Percentiles rank a stretch among this genome's conserved stretches.
These are phyloP conservation scores for Petrocephalus sullivani DNA, from an alignment of 2,797 vertebrate genomes.

Conservation along the genomic window DNA sequence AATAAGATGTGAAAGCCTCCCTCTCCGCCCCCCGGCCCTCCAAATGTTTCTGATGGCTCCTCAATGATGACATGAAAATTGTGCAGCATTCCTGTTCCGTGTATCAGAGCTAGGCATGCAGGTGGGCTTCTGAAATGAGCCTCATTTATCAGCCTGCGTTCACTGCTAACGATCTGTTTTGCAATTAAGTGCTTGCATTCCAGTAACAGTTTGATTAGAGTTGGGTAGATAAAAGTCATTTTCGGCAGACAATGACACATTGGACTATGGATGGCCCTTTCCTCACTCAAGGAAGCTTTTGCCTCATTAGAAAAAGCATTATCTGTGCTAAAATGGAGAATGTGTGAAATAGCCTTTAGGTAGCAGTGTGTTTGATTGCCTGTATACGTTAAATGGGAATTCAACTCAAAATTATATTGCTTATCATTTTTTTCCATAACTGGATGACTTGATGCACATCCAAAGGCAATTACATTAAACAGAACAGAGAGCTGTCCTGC, in stretches of 20 bases:
- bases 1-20: background rate
- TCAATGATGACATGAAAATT: background rate
- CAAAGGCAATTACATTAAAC: slow-evolving; percentile 6
- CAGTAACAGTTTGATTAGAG: slow-evolving; percentile 1
- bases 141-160: background rate
- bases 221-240: slow-evolving; percentile 12
- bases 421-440: slow-evolving; percentile 1
- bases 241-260: background rate
- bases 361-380: slow-evolving; percentile 6
- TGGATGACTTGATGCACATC: background rate
- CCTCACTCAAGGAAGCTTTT: background rate
- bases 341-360: background rate
- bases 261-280: background rate
- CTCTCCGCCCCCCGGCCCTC: background rate
- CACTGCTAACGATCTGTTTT: background rate
- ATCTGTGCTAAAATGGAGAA: background rate
- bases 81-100: background rate
- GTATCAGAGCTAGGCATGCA: background rate
- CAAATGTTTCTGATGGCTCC: background rate
- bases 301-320: background rate
- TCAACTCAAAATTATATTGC: slow-evolving; percentile 2
- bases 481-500: slow-evolving; percentile 5
- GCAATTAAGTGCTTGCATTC: slow-evolving; percentile 10
- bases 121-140: background rate
- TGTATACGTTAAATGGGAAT: background rate